Evolutionary conservation across 2,888 invertebrate species (phyloP), one percentile per base, ranked within the genome.

Genomic region (Ceriagrion tenellum): DNA sequence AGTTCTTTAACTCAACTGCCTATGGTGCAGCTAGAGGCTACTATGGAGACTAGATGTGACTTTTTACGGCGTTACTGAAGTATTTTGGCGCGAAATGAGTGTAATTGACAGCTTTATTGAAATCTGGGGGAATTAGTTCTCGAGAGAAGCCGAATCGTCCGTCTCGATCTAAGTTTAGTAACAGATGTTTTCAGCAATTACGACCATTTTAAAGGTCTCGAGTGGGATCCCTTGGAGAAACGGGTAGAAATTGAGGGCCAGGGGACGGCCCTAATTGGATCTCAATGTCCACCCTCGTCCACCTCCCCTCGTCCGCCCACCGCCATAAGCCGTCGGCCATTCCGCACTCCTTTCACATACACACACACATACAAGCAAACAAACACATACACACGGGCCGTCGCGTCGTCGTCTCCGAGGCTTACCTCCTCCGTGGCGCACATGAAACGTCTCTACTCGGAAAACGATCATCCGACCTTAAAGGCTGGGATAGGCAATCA

Each of bases 231-330:
- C 35, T 35, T 35, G 12, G 23, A 35, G 35, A 35, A 35, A 81
- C 35, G 81, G 35, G 81, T 81, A 35, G 81, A 35, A 81, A 81
- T 35, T 59, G 59, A 59, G 81, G 35, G 13, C 26, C 12, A 81
- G 81, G 81, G 81, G 35, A 81, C 81, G 81, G n/a, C 35, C 81
- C 81, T 81, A 35, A 35, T 81, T 81, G 81, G 81, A 81, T 81
- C 81, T 26, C 16, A 35, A 81, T 81, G 81, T 81, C 81, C 81
- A 35, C 26, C 81, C 81, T 69, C n/a, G 23, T 69, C 26, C 26
- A 23, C 13, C 26, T 4, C 81, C 81, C 13, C 35, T 26, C 81
- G 16, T 30, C 35, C 35, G 30, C 35, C 16, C 81, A 18, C 35
- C 35, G 81, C 13, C 81, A 81, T 81, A 81, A 81, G 30, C 35